Percentiles rank a stretch among this genome's conserved stretches.
Conservation (phyloP, 2,888 invertebrate genomes). For the Hirudinaria manillensis region DNA sequence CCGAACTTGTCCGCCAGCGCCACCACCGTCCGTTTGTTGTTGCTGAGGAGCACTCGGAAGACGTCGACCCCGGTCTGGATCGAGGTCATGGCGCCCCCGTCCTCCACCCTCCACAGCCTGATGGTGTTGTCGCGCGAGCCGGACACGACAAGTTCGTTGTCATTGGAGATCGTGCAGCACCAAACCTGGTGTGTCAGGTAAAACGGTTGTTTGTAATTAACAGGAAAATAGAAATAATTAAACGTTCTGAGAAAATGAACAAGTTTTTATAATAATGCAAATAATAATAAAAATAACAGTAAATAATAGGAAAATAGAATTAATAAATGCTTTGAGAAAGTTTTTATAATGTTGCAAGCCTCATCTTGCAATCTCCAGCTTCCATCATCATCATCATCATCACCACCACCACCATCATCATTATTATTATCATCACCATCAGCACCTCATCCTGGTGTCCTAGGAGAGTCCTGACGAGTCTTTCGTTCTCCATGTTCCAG, state of each 20-base stretch:
- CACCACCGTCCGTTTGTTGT: constrained; percentile 53
- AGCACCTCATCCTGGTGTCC: constrained; percentile 53
- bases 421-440: no score
- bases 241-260: neutral
- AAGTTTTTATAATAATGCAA: neutral
- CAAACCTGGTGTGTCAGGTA: constrained; percentile 52
- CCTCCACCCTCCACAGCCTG: constrained; percentile 51
- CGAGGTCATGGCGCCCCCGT: constrained; percentile 49
- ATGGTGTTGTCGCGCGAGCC: constrained; percentile 53
- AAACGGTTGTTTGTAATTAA: neutral
- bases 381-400: no score
- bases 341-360: no score
- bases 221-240: neutral
- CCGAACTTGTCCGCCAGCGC: constrained; percentile 53
- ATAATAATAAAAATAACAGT: neutral
- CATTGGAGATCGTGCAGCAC: constrained; percentile 51
- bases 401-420: no score
- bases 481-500: constrained; percentile 52
- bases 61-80: constrained; percentile 53
- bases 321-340: no score
- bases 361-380: no score
- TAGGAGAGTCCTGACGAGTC: constrained; percentile 44
- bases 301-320: neutral
- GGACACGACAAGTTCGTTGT: constrained; percentile 52
- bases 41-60: constrained; percentile 52